phyloP scores from a whole-genome alignment of 1,140 invertebrate genomes.

The Zaprionus kolodkinae region DNA sequence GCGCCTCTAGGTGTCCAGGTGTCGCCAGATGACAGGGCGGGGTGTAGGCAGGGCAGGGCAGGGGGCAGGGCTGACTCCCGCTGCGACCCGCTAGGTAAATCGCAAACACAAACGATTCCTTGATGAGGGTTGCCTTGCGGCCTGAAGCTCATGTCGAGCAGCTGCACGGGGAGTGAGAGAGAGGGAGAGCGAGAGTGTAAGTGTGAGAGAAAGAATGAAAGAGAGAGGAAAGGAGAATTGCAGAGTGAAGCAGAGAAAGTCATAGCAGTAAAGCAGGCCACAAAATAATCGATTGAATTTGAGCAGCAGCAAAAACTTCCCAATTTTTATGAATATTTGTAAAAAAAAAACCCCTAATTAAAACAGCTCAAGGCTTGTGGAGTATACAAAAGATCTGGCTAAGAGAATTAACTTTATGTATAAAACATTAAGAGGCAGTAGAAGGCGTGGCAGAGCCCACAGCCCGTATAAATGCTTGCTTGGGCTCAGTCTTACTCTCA shows the following conservation, averaged over 20 bases:
- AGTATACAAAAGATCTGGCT: too few relatives aligned
- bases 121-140: slow-evolving; percentile 33
- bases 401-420: too few relatives aligned
- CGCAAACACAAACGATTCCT: slow-evolving; percentile 17
- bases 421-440: too few relatives aligned
- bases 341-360: background rate
- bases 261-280: background rate
- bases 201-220: background rate
- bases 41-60: too few relatives aligned
- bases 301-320: background rate
- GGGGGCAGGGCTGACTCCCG: background rate
- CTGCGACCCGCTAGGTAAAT: slow-evolving; percentile 9
- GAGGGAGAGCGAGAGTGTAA: background rate
- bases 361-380: background rate
- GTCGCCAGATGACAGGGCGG: slow-evolving; percentile 7
- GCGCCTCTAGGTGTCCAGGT: slow-evolving; percentile 36
- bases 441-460: too few relatives aligned
- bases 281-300: background rate
- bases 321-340: background rate
- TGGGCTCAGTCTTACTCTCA: too few relatives aligned
- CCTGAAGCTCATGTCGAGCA: slow-evolving; percentile 20
- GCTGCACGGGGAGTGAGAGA: background rate
- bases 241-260: background rate
- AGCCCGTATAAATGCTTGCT: too few relatives aligned
- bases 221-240: background rate